Conservation (phyloP, 2,888 invertebrate genomes). For the Marasmarcha lunaedactyla region DNA sequence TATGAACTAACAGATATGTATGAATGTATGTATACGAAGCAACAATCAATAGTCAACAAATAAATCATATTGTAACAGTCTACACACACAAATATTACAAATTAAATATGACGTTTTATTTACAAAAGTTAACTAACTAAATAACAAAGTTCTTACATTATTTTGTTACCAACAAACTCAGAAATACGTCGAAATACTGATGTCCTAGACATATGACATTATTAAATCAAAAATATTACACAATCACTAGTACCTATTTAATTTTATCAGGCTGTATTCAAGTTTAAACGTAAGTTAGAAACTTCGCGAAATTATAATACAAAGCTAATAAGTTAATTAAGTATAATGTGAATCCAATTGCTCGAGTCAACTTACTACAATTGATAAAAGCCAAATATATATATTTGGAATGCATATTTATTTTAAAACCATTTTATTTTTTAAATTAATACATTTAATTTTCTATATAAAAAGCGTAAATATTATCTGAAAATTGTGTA, state of each 20-base stretch:
- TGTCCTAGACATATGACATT: conserved; percentile 16
- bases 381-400: too few species aligned
- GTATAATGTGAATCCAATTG: too few species aligned
- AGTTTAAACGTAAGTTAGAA: too few species aligned
- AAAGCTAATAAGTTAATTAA: too few species aligned
- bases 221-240: not conserved
- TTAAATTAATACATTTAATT: too few species aligned
- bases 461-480: too few species aligned
- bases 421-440: too few species aligned
- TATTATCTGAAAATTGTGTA: too few species aligned
- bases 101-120: conserved; percentile 67
- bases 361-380: too few species aligned
- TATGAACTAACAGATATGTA: conserved; percentile 55
- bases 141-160: conserved; percentile 65
- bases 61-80: conserved; percentile 67
- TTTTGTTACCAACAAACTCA: conserved; percentile 48
- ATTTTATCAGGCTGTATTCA: too few species aligned
- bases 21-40: conserved; percentile 43
- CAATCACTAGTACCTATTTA: not conserved
- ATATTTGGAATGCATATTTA: too few species aligned
- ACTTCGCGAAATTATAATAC: too few species aligned
- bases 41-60: conserved; percentile 65
- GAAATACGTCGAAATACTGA: conserved; percentile 58
- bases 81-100: conserved; percentile 68
- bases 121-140: conserved; percentile 70